Conservation (phyloP, 2,113 vertebrate genomes). For the Odontophorus gujanensis region DNA sequence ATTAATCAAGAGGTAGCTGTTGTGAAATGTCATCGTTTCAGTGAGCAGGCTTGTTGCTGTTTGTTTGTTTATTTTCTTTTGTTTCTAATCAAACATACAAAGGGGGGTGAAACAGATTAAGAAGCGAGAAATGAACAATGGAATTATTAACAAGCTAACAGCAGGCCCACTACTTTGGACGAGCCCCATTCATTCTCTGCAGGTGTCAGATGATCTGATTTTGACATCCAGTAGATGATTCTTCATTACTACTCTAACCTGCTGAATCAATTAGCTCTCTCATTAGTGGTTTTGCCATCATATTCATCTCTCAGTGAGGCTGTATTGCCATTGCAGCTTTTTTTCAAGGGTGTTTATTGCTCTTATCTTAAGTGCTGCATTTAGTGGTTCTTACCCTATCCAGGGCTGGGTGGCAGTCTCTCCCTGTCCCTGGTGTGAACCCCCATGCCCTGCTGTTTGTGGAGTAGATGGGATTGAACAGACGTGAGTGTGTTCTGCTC, state of each 20-base stretch:
- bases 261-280: conserved; percentile 59
- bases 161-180: conserved; percentile 38
- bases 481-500: not conserved
- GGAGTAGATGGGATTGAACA: not conserved
- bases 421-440: not conserved
- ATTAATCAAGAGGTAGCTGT: conserved; percentile 15
- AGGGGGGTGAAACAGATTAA: conserved; percentile 43
- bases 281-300: not conserved
- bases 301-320: not conserved
- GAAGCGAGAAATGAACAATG: conserved; percentile 47
- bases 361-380: accelerated
- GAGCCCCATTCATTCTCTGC: conserved; percentile 23
- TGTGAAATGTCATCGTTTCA: conserved; percentile 19
- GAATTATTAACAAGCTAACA: conserved; percentile 39
- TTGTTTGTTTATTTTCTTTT: conserved; percentile 42
- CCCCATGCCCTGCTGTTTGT: not conserved
- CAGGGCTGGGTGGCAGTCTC: not conserved
- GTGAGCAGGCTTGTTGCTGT: not conserved
- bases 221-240: conserved; percentile 44
- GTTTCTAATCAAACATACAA: conserved; percentile 37
- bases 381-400: not conserved
- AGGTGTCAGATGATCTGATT: conserved; percentile 65
- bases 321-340: not conserved
- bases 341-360: not conserved
- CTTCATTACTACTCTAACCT: conserved; percentile 59